Evolutionary conservation across 2,797 vertebrate species (phyloP).

Genomic region (Anguilla anguilla): DNA sequence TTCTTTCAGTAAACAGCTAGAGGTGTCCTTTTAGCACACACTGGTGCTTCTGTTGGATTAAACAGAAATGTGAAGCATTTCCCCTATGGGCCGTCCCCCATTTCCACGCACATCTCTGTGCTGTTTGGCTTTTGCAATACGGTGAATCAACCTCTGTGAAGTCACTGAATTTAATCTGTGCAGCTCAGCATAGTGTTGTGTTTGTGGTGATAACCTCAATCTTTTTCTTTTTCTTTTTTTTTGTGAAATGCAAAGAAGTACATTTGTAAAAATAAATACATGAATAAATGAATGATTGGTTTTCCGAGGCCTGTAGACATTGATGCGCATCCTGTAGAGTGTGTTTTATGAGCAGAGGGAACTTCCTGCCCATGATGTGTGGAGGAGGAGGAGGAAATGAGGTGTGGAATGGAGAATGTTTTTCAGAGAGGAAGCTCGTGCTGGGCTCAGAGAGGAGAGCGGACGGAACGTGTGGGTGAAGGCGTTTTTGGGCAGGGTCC

Average conservation of each 20-base stretch:
- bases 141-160: too few species aligned
- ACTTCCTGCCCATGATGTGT: not conserved
- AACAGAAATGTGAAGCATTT: not conserved
- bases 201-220: not conserved
- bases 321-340: not conserved
- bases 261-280: not conserved
- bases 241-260: not conserved
- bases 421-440: not conserved
- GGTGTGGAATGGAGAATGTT: not conserved
- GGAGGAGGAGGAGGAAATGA: not conserved
- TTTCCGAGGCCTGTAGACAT: not conserved
- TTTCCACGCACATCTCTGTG: too few species aligned
- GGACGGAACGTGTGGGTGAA: not conserved
- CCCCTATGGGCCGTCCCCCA: not conserved
- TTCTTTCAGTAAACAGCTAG: not conserved
- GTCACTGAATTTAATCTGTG: not conserved
- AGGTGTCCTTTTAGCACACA: not conserved
- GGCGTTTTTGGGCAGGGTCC: not conserved
- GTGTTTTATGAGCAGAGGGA: constrained; percentile 11
- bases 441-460: not conserved
- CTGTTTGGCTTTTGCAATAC: not conserved
- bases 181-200: not conserved
- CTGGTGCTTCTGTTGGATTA: constrained; percentile 2
- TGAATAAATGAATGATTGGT: not conserved
- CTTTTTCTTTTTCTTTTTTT: not conserved